phyloP scores from a whole-genome alignment of 2,888 invertebrate species.

The Drosophila engyochracea region DNA sequence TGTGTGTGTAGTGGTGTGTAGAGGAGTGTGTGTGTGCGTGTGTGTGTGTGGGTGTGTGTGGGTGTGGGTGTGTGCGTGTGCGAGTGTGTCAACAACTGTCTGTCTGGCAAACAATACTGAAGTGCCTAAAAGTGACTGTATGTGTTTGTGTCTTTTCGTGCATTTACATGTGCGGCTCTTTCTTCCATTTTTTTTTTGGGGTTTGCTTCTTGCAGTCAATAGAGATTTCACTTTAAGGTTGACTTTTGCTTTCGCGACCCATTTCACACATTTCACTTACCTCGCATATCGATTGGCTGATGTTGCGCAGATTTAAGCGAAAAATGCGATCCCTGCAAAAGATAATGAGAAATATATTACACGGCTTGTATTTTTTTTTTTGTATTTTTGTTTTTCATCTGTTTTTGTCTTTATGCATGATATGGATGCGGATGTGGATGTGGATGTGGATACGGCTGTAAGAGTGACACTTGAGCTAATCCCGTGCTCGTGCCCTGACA shows the following conservation, averaged over 20 bases:
- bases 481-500: conserved; percentile 67
- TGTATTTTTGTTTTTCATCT: neutral
- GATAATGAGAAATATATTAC: conserved; percentile 51
- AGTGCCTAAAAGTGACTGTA: conserved; percentile 49
- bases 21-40: neutral
- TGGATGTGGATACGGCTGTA: conserved; percentile 13
- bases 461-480: conserved; percentile 68
- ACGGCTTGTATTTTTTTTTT: conserved; percentile 3
- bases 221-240: conserved; percentile 35
- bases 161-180: conserved; percentile 49
- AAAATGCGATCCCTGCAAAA: conserved; percentile 88
- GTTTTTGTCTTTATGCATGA: neutral
- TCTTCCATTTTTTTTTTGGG: neutral
- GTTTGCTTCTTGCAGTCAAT: conserved; percentile 36
- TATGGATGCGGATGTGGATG: conserved; percentile 3
- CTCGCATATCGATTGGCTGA: conserved; percentile 89
- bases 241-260: conserved; percentile 7
- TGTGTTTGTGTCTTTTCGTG: conserved; percentile 24
- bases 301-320: conserved; percentile 88
- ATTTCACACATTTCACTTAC: conserved; percentile 85
- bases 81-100: conserved; percentile 57
- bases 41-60: neutral
- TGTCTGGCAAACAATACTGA: conserved; percentile 53
- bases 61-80: neutral
- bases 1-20: neutral